Base-by-base conservation (phyloP, 2,113 vertebrate genomes). In the Dendrocopos noguchii region DNA sequence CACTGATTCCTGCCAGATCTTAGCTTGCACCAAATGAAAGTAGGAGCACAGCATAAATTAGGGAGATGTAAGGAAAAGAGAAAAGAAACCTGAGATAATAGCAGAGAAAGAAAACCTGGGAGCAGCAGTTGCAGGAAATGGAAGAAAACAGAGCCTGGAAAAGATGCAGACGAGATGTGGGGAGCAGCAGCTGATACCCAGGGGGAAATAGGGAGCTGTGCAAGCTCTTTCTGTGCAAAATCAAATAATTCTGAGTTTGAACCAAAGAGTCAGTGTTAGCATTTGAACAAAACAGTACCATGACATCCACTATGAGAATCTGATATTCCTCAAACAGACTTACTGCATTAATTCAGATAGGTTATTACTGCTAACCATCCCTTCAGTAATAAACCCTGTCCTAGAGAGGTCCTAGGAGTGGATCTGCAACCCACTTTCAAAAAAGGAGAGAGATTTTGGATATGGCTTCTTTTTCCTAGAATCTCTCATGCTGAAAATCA, bases 221-320 rank as follows among this genome's bases (percentile, higher is more conserved):
- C 21, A 80, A 61, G 17, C 8, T 6, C 12, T 53, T 76, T 33
- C 65, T 67, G 15, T 55, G 29, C 4, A 42, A 39, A 64, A 39
- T 3, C 9, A 46, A 24, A 17, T 18, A 36, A 31, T 39, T 76
- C 55, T 27, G n/a, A 36, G 14, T n/a, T 25, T 87, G 29, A 71
- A 63, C 33, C 10, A 61, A 66, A 67, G 13, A 50, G 20, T 36
- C 15, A 18, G 22, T 21, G 8, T 20, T 36, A 34, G 25, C 59
- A 9, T 42, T 56, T 28, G 61, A 28, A 68, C 34, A 18, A 50
- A 50, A 72, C 4, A 18, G 3, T 6, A 55, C 12, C 0, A 0
- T 33, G 24, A 20, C 28, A 8, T 25, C 10, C 7, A 17, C 20
- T 64, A 28, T 59, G 8, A 80, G 19, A 84, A 12, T n/a, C 4